Conservation (phyloP, 2,113 vertebrate genomes). For the Calonectris borealis region DNA sequence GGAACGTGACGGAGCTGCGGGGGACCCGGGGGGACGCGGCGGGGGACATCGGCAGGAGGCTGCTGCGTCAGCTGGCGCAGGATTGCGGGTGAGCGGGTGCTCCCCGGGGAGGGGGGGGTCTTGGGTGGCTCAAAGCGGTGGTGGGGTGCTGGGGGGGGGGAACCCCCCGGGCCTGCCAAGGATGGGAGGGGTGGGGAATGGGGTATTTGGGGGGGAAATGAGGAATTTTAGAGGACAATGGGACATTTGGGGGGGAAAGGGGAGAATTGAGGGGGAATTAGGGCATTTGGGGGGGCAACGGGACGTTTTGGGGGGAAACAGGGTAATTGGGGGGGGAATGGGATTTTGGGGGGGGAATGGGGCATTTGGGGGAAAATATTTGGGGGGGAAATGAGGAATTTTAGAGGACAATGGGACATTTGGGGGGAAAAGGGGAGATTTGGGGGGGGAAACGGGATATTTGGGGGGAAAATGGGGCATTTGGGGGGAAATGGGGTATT, state of each 20-base stretch:
- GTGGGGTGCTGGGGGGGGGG: no score
- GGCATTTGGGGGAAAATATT: no score
- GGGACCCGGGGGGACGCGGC: neutral
- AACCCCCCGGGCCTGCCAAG: no score
- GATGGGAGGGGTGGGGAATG: no score
- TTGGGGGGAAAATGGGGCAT: neutral
- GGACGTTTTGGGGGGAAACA: no score
- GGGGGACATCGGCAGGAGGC: constrained; percentile 1
- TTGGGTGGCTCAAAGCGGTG: neutral
- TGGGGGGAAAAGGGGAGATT: no score
- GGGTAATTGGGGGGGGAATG: neutral
- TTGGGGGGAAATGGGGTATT: no score
- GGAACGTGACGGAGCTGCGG: constrained; percentile 50
- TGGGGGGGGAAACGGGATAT: neutral
- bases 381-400: no score
- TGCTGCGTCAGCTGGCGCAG: constrained; percentile 54
- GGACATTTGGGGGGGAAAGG: neutral
- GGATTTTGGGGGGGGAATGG: neutral
- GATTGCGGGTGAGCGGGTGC: constrained; percentile 56
- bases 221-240: no score
- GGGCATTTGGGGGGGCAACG: neutral
- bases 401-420: no score
- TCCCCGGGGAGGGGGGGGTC: neutral
- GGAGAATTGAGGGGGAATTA: no score
- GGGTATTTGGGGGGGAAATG: no score